Evolutionary conservation across 2,888 invertebrate genomes (phyloP).

Genomic region (Rhagophthalmus giganteus): DNA sequence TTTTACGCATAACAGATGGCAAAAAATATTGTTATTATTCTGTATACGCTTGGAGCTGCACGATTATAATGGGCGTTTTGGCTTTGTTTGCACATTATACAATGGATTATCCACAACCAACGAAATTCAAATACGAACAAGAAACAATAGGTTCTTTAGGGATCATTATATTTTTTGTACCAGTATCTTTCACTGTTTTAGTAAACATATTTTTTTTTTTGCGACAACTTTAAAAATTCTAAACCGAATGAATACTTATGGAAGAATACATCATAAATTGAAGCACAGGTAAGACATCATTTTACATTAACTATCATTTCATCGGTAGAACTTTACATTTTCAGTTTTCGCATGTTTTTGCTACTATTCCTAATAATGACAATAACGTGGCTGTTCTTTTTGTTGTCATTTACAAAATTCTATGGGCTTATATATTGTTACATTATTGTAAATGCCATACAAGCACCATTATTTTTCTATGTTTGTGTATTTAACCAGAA

Average conservation of each 20-base stretch:
- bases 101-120: constrained; percentile 67
- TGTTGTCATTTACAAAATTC: constrained; percentile 74
- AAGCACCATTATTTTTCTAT: constrained; percentile 74
- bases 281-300: constrained; percentile 81
- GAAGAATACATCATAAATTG: constrained; percentile 83
- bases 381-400: constrained; percentile 73
- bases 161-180: constrained; percentile 80
- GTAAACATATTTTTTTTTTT: constrained; percentile 79
- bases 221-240: constrained; percentile 78
- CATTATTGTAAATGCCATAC: constrained; percentile 74
- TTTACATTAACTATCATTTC: too few species aligned
- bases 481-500: constrained; percentile 77
- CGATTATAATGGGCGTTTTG: constrained; percentile 69
- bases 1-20: constrained; percentile 80
- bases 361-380: constrained; percentile 76
- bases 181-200: constrained; percentile 77
- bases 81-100: constrained; percentile 82
- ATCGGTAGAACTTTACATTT: constrained; percentile 47
- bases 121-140: constrained; percentile 61
- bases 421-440: constrained; percentile 75
- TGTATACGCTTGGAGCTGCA: constrained; percentile 77
- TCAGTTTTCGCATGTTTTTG: constrained; percentile 78
- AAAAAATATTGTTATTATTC: constrained; percentile 88
- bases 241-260: constrained; percentile 79
- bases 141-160: constrained; percentile 82